Base-by-base conservation (phyloP, 2,797 vertebrate genomes). In the Oophaga sylvatica region DNA sequence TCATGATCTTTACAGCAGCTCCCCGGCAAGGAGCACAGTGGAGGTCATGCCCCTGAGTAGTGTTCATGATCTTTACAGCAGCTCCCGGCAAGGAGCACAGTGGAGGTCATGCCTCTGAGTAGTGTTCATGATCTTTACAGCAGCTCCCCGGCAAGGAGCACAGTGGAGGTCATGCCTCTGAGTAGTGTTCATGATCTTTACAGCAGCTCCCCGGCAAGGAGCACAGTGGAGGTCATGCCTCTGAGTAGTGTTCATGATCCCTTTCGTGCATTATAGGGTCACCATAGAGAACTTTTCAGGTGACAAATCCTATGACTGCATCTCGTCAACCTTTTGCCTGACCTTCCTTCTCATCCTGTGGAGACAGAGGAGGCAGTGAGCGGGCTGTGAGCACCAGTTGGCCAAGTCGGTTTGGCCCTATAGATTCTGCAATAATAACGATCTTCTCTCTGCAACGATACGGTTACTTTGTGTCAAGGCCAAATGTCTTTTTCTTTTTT, bases 381-480 rank as follows among this genome's bases (percentile, higher is more conserved):
- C 35, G 48, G 15, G 48, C 63, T 56, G 68, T 35, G 11, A 68
- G 41, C 26, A 48, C 31, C 62, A 26, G 48, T 19, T 78, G 57
- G 60, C 84, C 84, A 79, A 78, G 83, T 78, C 41, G 56, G 20
- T 78, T 20, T 85, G 83, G 71, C 83, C 73, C 56, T 20, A 60
- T 73, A 22, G 60, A 65, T 53, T 31, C 22, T 59, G 12, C 56
- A 78, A 80, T 86, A 86, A 86, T 73, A 80, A 20, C 17, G 26
- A 11, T 68, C 48, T 59, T 86, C 65, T 80, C 31, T 13, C 12
- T 68, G 76, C 45, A 80, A 80, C n/a, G 48, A 86, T 70, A 60
- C 59, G 77, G 76, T 68, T 86, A 35, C 77, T 71, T 60, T 80
- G 77, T 80, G 84, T 80, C 76, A 59, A 71, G 76, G 76, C 85